These are phyloP conservation scores for Limenitis camilla DNA, from an alignment of 2,888 invertebrate genomes.

Conservation along the genomic window DNA sequence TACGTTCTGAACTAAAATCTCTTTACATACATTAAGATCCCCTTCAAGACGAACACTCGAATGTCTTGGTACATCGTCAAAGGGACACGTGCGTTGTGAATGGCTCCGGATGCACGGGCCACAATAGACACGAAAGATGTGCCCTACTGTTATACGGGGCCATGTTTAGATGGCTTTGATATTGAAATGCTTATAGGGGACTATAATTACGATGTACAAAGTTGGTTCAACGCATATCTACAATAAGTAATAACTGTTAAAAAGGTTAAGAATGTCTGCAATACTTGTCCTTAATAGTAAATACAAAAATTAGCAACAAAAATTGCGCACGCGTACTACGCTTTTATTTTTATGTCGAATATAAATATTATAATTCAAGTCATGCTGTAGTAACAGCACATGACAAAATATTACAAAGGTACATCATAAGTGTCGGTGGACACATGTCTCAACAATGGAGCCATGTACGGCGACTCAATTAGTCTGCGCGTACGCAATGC, in stretches of 20 bases:
- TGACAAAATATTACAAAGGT: conserved; percentile 8
- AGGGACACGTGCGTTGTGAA: conserved; percentile 64
- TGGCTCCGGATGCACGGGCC: conserved; percentile 54
- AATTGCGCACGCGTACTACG: not conserved
- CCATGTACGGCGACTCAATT: conserved; percentile 33
- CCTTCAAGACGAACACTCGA: conserved; percentile 20
- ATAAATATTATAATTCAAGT: conserved; percentile 2
- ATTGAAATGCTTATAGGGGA: conserved; percentile 15
- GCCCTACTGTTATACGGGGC: conserved; percentile 18
- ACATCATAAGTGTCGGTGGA: conserved; percentile 32
- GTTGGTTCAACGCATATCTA: not conserved
- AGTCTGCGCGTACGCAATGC: conserved; percentile 33
- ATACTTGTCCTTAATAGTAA: not conserved
- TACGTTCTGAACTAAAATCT: conserved; percentile 8
- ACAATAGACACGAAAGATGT: conserved; percentile 40
- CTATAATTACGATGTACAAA: conserved; percentile 5
- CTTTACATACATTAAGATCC: conserved; percentile 15
- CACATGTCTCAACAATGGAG: conserved; percentile 31
- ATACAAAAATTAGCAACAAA: not conserved
- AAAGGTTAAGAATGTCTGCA: too few relatives aligned
- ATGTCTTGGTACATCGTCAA: conserved; percentile 42
- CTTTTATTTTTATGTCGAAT: not conserved
- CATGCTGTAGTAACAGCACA: conserved; percentile 7
- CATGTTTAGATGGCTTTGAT: conserved; percentile 15
- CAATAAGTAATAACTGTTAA: too few relatives aligned